Conservation (phyloP, 2,113 vertebrate species). For the Sturnira hondurensis region DNA sequence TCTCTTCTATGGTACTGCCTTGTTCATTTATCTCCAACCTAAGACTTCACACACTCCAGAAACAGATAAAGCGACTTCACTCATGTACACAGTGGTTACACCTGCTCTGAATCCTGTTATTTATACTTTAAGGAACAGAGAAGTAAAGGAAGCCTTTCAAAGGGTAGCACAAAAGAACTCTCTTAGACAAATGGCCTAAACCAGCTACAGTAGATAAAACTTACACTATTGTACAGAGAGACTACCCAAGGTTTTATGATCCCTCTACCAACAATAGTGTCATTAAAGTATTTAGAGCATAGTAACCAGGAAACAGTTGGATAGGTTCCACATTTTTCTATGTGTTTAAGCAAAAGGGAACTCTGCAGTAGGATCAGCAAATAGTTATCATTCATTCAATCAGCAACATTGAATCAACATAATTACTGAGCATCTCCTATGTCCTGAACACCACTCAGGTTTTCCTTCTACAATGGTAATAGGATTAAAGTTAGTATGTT, state of each 20-base stretch:
- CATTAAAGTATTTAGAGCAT: neutral
- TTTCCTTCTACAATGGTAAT: neutral
- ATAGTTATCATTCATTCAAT: neutral
- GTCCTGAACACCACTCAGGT: neutral
- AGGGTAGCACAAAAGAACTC: neutral
- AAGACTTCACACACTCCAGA: slow-evolving; percentile 38
- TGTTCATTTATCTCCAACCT: slow-evolving; percentile 58
- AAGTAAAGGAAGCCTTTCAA: slow-evolving; percentile 62
- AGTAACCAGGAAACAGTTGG: neutral
- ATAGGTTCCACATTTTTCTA: neutral
- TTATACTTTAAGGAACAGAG: slow-evolving; percentile 65
- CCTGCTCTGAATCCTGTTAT: slow-evolving; percentile 70
- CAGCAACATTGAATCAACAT: neutral
- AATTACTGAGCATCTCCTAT: neutral
- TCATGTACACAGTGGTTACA: slow-evolving; percentile 65
- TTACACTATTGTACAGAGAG: neutral
- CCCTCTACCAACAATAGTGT: neutral
- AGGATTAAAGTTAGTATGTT: neutral
- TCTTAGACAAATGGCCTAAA: neutral
- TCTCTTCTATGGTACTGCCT: slow-evolving; percentile 61
- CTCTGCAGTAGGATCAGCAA: neutral
- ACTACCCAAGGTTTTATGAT: neutral
- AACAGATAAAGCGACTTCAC: slow-evolving; percentile 51
- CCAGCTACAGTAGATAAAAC: neutral
- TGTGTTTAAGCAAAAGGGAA: neutral